Conservation (phyloP, 2,888 invertebrate species). For the Chymomyza procnemis region DNA sequence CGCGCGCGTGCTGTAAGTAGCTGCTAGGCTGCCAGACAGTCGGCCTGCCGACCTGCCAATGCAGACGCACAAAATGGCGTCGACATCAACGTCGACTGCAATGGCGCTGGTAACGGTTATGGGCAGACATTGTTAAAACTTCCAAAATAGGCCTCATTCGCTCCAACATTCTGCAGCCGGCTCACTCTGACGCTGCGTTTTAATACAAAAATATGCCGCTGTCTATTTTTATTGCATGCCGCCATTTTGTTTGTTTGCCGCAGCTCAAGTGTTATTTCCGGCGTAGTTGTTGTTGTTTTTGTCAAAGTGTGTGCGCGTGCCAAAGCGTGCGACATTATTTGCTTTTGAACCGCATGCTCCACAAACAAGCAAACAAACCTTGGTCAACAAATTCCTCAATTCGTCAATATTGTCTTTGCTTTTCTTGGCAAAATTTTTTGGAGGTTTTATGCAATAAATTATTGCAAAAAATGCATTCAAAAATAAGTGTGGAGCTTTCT, state of each 20-base stretch:
- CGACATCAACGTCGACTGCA: not conserved
- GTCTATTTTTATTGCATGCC: conserved; percentile 51
- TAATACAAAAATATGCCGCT: conserved; percentile 61
- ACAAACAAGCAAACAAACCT: conserved; percentile 25
- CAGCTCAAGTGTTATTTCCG: not conserved
- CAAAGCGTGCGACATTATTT: conserved; percentile 13
- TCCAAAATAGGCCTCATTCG: conserved; percentile 5
- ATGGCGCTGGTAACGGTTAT: conserved; percentile 36
- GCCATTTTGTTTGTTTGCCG: not conserved
- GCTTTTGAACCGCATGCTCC: conserved; percentile 18
- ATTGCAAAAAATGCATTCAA: not conserved
- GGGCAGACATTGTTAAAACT: conserved; percentile 16
- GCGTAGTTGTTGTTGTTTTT: not conserved
- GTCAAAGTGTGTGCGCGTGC: not conserved
- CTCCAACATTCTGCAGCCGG: not conserved
- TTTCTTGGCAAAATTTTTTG: not conserved
- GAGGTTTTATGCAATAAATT: not conserved
- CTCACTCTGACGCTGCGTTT: conserved; percentile 34
- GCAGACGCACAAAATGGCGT: conserved; percentile 39
- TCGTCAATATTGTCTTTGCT: not conserved
- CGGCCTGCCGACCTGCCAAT: no score
- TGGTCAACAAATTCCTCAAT: not conserved
- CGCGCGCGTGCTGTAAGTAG: conserved; percentile 70
- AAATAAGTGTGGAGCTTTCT: not conserved
- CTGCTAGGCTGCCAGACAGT: no score